Base-by-base conservation (phyloP, 2,113 vertebrate genomes). In the Pleuronectes platessa region DNA sequence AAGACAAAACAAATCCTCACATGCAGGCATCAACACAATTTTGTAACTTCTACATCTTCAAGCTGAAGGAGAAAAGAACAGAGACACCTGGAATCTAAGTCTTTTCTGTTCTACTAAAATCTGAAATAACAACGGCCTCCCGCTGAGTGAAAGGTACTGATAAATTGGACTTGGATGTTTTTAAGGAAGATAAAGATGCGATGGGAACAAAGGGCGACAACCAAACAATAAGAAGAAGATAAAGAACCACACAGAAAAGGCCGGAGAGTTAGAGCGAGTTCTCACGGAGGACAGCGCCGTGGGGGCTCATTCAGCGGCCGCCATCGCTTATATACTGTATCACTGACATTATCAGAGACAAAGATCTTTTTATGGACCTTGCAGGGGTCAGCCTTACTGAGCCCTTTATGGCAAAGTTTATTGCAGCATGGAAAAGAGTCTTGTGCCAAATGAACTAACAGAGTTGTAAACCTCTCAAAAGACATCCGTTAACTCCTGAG, bases 331-430 rank as follows among this genome's bases (percentile, higher is more conserved):
- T 74, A 81, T 83, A 14, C 21, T 14, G 23, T n/a, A 77, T 86
- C 67, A 81, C 61, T 79, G 83, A 85, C 86, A 87, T 88, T 89
- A 93, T 93, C 83, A 66, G 82, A 82, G 75, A 86, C 87, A 78
- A 40, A 58, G 81, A 84, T 89, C 86, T 86, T 89, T 92, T 91
- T 91, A 93, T 88, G 86, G 82, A 81, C 89, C 81, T 83, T 63
- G 70, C 65, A 90, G 87, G 88, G 92, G 90, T 92, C 89, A 85
- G 76, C 72, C 70, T 69, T 63, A 65, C 79, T 89, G 74, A 83
- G 86, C 86, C 80, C 83, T 81, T 92, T 90, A 89, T 55, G 58
- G 81, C 71, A 27, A 24, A 76, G 79, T 92, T 92, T 91, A 92
- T 88, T 66, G 85, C 82, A 27, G 70, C 71, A 64, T n/a, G 76